Evolutionary conservation across 2,113 vertebrate species (phyloP).

Genomic region (Mola mola): DNA sequence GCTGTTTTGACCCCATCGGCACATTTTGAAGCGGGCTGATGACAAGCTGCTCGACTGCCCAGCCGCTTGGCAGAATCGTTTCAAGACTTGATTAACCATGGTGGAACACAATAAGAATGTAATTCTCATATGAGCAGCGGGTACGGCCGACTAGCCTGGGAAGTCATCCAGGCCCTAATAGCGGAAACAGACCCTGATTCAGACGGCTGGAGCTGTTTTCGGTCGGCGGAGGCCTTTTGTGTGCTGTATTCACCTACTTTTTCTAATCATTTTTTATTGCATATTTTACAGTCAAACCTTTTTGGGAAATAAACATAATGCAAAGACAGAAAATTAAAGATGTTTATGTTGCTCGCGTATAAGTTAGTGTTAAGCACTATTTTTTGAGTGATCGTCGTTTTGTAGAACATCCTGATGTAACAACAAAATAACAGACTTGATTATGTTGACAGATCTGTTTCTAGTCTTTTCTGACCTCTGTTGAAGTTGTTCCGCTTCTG

Average conservation of each 20-base stretch:
- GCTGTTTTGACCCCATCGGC: conserved; percentile 70
- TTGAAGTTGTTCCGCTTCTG: background rate
- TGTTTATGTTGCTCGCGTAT: no score
- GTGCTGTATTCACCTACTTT: background rate
- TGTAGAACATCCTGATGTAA: background rate
- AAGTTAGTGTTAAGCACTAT: no score
- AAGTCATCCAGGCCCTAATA: conserved; percentile 79
- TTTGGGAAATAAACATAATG: no score
- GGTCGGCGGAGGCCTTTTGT: background rate
- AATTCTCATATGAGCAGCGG: conserved; percentile 74
- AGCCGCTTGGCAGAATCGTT: conserved; percentile 62
- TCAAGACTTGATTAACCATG: conserved; percentile 79
- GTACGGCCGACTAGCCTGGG: conserved; percentile 71
- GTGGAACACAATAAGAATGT: conserved; percentile 76
- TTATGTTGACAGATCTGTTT: background rate
- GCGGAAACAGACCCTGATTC: conserved; percentile 73
- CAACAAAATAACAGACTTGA: no score
- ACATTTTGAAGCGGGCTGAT: conserved; percentile 69
- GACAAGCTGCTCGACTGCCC: conserved; percentile 73
- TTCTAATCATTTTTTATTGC: background rate
- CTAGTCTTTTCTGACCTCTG: background rate
- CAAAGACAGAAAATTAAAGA: no score
- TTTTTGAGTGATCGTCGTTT: no score
- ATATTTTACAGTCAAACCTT: background rate
- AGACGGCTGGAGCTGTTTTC: conserved; percentile 53